Conservation (phyloP, 2,113 vertebrate genomes). For the Ammospiza nelsoni region DNA sequence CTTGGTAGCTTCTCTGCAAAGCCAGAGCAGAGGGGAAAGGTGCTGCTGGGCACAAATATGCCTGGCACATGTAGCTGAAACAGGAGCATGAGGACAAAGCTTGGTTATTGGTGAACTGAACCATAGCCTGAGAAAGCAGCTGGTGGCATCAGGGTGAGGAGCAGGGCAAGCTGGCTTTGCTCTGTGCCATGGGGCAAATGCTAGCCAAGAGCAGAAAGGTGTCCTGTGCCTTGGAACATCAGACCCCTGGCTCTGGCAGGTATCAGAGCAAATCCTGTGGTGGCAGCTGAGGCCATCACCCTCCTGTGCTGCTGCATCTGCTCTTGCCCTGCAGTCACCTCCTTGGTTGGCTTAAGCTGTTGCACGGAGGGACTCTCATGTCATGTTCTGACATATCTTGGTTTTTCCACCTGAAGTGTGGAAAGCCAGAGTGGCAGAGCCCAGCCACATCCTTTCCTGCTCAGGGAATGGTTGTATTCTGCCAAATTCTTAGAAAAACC, state of each 20-base stretch:
- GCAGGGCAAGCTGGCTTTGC: background rate
- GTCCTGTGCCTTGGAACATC: background rate
- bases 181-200: background rate
- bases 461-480: background rate
- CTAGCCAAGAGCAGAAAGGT: background rate
- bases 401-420: background rate
- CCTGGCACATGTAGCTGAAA: fast-evolving
- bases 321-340: background rate
- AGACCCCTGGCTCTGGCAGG: background rate
- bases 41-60: background rate
- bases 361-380: fast-evolving
- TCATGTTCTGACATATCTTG: background rate
- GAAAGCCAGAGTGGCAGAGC: background rate
- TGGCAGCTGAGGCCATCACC: background rate
- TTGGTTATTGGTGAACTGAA: background rate
- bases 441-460: background rate
- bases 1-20: background rate
- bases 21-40: background rate
- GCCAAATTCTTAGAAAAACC: background rate
- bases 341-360: background rate
- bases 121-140: background rate
- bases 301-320: background rate
- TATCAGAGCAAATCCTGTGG: background rate
- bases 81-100: background rate
- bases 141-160: background rate